These are phyloP conservation scores for Drosophila suzukii DNA, from an alignment of 1,140 invertebrate species.

Conservation along the genomic window DNA sequence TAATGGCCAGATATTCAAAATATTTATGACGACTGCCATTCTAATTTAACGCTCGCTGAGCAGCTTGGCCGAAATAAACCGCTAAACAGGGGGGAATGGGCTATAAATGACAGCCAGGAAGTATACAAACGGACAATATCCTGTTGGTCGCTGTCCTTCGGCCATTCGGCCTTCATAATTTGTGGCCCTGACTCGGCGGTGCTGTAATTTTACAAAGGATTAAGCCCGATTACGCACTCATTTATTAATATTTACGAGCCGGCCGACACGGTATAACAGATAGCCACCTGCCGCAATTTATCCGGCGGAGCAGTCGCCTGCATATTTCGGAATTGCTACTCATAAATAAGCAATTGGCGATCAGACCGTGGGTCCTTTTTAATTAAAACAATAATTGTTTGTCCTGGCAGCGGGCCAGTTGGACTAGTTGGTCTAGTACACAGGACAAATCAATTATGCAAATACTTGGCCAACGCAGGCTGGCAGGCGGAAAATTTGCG, in stretches of 20 bases:
- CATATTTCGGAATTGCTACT: slow-evolving; percentile 37
- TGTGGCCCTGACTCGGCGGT: slow-evolving; percentile 41
- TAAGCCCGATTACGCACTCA: slow-evolving; percentile 79
- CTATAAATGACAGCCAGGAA: slow-evolving; percentile 32
- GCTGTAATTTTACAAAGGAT: slow-evolving; percentile 81
- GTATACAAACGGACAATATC: slow-evolving; percentile 60
- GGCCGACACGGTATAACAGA: slow-evolving; percentile 55
- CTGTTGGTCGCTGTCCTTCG: slow-evolving; percentile 48
- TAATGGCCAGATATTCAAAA: slow-evolving; percentile 70
- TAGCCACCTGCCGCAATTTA: slow-evolving; percentile 36
- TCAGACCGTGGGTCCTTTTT: slow-evolving; percentile 44
- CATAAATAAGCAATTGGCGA: slow-evolving; percentile 57
- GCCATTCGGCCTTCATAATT: slow-evolving; percentile 49
- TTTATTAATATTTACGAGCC: slow-evolving; percentile 81
- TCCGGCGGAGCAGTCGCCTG: slow-evolving; percentile 1
- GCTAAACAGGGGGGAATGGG: slow-evolving; percentile 16
- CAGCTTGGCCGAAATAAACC: slow-evolving; percentile 46
- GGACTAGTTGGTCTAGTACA: slow-evolving; percentile 19
- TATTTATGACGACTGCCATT: slow-evolving; percentile 71
- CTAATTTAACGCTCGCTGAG: slow-evolving; percentile 77
- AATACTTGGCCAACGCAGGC: slow-evolving; percentile 28
- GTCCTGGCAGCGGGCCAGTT: slow-evolving; percentile 10
- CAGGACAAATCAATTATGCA: slow-evolving; percentile 62
- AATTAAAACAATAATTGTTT: slow-evolving; percentile 67
- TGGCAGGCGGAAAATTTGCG: slow-evolving; percentile 44